Evolutionary conservation across 2,888 invertebrate genomes (phyloP), one percentile per base, ranked within the genome.

Genomic region (Spicauda simplicius): DNA sequence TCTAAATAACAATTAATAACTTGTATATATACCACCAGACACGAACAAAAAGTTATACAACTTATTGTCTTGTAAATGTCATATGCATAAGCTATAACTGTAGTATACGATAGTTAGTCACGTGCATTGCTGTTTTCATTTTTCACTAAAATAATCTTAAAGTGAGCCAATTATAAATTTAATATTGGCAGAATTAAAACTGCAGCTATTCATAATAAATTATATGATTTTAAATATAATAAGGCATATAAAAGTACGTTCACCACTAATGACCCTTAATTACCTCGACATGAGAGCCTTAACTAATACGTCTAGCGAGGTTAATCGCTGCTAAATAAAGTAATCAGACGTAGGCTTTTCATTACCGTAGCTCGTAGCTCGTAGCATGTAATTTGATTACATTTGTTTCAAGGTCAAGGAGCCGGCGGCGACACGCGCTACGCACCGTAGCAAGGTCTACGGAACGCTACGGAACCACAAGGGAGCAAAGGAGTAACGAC

Each of bases 361-460:
- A 58, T 58, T 58, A 58, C 58, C 45, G 48, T 48, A 45, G 60
- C 54, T 30, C 33, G 33, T 33, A 33, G 10, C 33, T 66, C 66
- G 66, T 50, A 66, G 45, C n/a, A 48, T 41, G 55, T 50, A 50
- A 18, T 57, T 58, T 52, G 33, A 54, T 64, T 64, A 58, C 37
- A 20, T 56, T 50, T 50, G 50, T 64, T 64, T 41, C 37, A 64
- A 53, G 57, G 65, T 64, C 64, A 20, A 20, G 18, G 45, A 41
- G 16, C 55, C 7, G 56, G 53, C 54, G 52, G 14, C 48, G 10
- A 12, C 19, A 56, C 18, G 56, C 60, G 57, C 10, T 50, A 55
- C 62, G 54, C 55, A 62, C 62, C 58, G 63, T 63, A 65, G 59
- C 68, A 58, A 25, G 25, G 67, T 54, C 65, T 66, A 68, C 68